Base-by-base conservation (phyloP, 1,140 invertebrate species). In the Bacillus rossius region DNA sequence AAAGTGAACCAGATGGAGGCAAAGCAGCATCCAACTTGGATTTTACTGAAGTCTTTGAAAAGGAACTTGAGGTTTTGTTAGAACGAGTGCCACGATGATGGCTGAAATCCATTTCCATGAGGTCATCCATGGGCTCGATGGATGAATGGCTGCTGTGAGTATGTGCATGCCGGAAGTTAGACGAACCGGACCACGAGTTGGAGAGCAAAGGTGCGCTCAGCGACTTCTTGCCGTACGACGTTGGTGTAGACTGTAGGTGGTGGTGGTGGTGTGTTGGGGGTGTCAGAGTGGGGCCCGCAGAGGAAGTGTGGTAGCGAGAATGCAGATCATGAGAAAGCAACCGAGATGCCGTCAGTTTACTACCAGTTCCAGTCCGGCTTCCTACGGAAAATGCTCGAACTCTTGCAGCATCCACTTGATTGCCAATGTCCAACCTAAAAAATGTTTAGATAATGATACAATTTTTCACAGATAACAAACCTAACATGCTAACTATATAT, bases 91-190 rank as follows among this genome's bases (percentile, higher is more conserved):
- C 29, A 7, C 29, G 29, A 53, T 53, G 20, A 19, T 29, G 26
- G 14, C 20, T 83, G 66, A 90, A 91, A 71, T 91, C 88, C 54
- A 91, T 79, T 72, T 89, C 87, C 86, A 91, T 89, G 42, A 89
- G 77, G 73, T 91, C 86, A 53, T 85, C 85, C 75, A 86, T 85
- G 0, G 82, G 79, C 55, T 85, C 83, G 16, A 78, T 74, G n/a
- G 82, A 84, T 61, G 80, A 80, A 60, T 82, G 81, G 42, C 79
- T 79, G 69, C 79, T 82, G 10, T 34, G 4, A 75, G 57, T 71
- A 73, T 2, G 74, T 75, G 4, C 75, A 26, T 49, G 75, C 56
- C 14, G 75, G 72, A n/a, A 75, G 73, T 1, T 73, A 4, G 75
- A 65, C 38, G 64, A 70, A 40, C 72, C 68, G 34, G 72, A 71